Percentiles rank a stretch among this genome's conserved stretches.
Evolutionary conservation across 2,888 invertebrate species (phyloP).

Genomic region (Cybosia mesomella): DNA sequence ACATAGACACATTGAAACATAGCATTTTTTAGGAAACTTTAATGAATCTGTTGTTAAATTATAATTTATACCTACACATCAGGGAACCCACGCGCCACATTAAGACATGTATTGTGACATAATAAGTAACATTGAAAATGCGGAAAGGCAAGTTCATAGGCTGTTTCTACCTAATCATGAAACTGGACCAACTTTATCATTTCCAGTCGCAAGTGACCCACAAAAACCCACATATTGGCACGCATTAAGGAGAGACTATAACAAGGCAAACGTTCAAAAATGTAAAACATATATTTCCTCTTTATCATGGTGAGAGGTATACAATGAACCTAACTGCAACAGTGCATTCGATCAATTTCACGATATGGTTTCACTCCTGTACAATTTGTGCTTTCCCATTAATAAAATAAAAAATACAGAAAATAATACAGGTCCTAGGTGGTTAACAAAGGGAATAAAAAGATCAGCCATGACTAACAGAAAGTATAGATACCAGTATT

Average conservation of each 20-base stretch:
- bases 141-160: not conserved
- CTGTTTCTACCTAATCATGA: too few relatives aligned
- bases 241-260: not conserved
- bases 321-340: not conserved
- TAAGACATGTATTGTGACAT: not conserved
- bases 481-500: too few relatives aligned
- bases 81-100: not conserved
- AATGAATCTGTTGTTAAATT: too few relatives aligned
- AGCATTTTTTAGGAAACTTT: not conserved
- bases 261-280: not conserved
- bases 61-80: not conserved
- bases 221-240: not conserved
- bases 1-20: not conserved
- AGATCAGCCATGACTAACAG: too few relatives aligned
- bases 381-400: too few relatives aligned
- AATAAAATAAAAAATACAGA: too few relatives aligned
- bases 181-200: not conserved
- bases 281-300: not conserved
- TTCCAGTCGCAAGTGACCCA: not conserved
- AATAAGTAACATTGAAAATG: not conserved
- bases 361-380: too few relatives aligned
- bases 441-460: too few relatives aligned
- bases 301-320: not conserved
- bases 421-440: too few relatives aligned
- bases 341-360: not conserved